A percentile compares a stretch with the other conserved stretches of the same genome.
Evolutionary conservation across 2,797 vertebrate genomes (phyloP).

Genomic region (Dermochelys coriacea): DNA sequence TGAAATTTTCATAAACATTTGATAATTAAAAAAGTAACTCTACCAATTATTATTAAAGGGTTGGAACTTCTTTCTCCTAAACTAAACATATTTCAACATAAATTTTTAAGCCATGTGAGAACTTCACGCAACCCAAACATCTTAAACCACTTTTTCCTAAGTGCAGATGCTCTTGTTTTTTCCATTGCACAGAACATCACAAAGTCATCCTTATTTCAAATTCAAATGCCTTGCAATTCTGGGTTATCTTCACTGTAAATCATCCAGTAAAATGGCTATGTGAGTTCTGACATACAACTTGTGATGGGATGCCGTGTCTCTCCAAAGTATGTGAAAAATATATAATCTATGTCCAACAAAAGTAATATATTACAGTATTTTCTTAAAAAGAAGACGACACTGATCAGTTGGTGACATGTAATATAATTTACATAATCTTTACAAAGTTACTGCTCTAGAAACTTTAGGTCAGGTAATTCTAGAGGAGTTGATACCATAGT

Average conservation of each 20-base stretch:
- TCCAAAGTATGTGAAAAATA: background rate
- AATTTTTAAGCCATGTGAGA: background rate
- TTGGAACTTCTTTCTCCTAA: background rate
- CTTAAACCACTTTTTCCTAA: background rate
- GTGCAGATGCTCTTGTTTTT: fast-evolving
- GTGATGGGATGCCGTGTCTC: fast-evolving
- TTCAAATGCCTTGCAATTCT: fast-evolving
- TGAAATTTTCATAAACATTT: no score
- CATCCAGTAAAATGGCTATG: fast-evolving
- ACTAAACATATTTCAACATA: fast-evolving
- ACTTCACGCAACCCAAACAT: fast-evolving
- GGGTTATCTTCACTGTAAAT: background rate
- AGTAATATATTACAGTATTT: background rate
- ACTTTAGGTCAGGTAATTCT: background rate
- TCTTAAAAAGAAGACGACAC: background rate
- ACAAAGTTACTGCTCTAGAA: background rate
- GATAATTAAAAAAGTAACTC: background rate
- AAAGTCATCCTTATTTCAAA: background rate
- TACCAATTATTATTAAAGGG: background rate
- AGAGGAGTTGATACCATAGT: background rate
- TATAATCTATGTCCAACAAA: background rate
- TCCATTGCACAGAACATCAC: background rate
- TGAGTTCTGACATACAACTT: fast-evolving
- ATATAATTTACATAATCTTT: fast-evolving
- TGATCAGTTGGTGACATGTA: background rate